Conservation (phyloP, 2,888 invertebrate species). For the Drosophila flavopinicola region DNA sequence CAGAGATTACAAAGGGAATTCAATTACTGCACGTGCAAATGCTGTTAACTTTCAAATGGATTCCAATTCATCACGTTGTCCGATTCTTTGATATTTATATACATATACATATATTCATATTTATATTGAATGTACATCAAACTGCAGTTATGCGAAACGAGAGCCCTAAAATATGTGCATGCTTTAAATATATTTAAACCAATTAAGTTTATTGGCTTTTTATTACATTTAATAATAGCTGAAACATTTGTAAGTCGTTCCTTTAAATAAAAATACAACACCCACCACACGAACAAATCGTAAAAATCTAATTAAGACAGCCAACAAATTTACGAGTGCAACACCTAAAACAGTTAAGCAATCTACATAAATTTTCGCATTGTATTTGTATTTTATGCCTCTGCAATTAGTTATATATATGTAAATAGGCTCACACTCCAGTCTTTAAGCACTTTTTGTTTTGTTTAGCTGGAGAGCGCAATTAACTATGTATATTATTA, state of each 20-base stretch:
- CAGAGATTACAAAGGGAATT: constrained; percentile 32
- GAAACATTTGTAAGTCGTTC: not conserved
- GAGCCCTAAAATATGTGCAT: too few species aligned
- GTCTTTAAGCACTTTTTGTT: constrained; percentile 9
- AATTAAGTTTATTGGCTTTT: not conserved
- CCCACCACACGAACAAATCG: not conserved
- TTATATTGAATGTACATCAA: too few species aligned
- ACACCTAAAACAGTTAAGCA: constrained; percentile 18
- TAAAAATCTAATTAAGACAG: not conserved
- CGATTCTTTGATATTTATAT: not conserved
- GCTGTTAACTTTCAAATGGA: constrained; percentile 21
- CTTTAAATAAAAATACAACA: too few species aligned
- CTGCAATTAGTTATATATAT: not conserved
- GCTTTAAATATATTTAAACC: not conserved
- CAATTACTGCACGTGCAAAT: constrained; percentile 38
- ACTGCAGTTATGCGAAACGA: too few species aligned
- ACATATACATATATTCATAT: too few species aligned
- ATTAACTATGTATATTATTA: constrained; percentile 50
- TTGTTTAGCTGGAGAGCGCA: constrained; percentile 17
- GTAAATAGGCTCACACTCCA: not conserved
- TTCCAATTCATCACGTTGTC: constrained; percentile 14
- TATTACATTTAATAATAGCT: not conserved
- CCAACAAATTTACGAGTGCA: constrained; percentile 5
- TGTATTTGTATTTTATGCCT: not conserved
- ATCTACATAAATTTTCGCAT: constrained; percentile 29